Percentiles rank a stretch among this genome's conserved stretches.
Conservation (phyloP, 2,113 vertebrate species). For the Enhydra lutris region DNA sequence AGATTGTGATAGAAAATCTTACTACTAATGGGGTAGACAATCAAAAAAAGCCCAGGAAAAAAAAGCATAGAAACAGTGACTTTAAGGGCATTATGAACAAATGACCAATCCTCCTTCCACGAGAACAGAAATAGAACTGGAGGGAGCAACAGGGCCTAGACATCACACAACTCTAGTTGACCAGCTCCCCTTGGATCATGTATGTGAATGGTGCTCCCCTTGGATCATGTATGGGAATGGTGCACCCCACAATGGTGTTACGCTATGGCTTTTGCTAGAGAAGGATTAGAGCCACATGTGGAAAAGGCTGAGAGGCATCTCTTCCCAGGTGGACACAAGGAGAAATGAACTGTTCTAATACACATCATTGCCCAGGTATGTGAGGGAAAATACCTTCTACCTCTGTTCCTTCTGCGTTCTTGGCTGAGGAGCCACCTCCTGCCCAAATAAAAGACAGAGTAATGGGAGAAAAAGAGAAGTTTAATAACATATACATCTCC, state of each 20-base stretch:
- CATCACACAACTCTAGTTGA: background rate
- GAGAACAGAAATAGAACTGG: background rate
- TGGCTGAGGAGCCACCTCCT: background rate
- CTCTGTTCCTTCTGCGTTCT: background rate
- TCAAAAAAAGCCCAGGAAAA: background rate
- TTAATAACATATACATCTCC: background rate
- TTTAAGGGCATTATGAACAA: background rate
- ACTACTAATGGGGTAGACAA: background rate
- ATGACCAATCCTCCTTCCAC: background rate
- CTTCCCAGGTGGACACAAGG: background rate
- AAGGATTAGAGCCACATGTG: background rate
- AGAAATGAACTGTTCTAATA: background rate
- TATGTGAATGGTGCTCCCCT: background rate
- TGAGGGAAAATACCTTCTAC: background rate
- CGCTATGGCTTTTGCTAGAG: background rate
- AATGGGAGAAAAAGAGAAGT: background rate
- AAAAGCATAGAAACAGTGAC: background rate
- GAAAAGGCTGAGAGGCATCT: background rate
- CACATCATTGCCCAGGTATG: background rate
- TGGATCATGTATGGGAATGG: background rate
- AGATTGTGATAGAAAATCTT: background rate
- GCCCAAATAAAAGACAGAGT: background rate
- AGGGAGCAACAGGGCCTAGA: background rate
- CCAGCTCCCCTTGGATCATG: background rate
- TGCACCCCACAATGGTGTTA: background rate